Conservation (phyloP, 1,140 invertebrate species). For the Stegodyphus dumicola region DNA sequence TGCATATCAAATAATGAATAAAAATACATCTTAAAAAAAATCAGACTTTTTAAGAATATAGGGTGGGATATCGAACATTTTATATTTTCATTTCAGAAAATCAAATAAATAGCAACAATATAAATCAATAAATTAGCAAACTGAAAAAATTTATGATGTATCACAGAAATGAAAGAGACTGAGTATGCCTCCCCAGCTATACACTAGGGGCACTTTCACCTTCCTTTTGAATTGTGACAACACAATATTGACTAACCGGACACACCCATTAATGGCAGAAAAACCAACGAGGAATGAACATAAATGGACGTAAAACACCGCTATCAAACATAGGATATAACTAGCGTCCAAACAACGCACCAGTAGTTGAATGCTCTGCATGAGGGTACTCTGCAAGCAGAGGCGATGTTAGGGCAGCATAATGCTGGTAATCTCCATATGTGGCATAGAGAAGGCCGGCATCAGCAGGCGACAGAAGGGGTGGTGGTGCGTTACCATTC, state of each 20-base stretch:
- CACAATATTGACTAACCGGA: slow-evolving; percentile 36
- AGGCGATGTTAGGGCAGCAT: slow-evolving; percentile 84
- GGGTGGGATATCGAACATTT: slow-evolving; percentile 31
- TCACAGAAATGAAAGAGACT: slow-evolving; percentile 42
- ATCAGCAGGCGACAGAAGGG: slow-evolving; percentile 61
- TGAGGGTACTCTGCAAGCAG: slow-evolving; percentile 85
- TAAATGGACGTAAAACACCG: slow-evolving; percentile 6
- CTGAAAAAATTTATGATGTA: slow-evolving; percentile 24
- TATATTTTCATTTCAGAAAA: slow-evolving; percentile 21
- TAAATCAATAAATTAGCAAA: slow-evolving; percentile 56
- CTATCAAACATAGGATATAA: background rate
- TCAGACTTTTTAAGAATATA: slow-evolving; percentile 16
- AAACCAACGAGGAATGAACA: slow-evolving; percentile 41
- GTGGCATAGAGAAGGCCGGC: slow-evolving; percentile 79
- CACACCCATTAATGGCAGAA: slow-evolving; percentile 32
- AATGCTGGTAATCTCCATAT: slow-evolving; percentile 84
- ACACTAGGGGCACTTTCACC: background rate
- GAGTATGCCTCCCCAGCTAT: background rate
- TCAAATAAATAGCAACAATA: slow-evolving; percentile 51
- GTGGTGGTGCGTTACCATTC: slow-evolving; percentile 74
- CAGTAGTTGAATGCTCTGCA: slow-evolving; percentile 81
- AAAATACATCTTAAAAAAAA: slow-evolving; percentile 37
- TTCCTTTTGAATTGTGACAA: background rate
- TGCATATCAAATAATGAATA: slow-evolving; percentile 30
- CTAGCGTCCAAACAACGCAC: slow-evolving; percentile 80